These are phyloP conservation scores for Myrmecophaga tridactyla DNA, from an alignment of 2,113 vertebrate genomes.

Conservation along the genomic window DNA sequence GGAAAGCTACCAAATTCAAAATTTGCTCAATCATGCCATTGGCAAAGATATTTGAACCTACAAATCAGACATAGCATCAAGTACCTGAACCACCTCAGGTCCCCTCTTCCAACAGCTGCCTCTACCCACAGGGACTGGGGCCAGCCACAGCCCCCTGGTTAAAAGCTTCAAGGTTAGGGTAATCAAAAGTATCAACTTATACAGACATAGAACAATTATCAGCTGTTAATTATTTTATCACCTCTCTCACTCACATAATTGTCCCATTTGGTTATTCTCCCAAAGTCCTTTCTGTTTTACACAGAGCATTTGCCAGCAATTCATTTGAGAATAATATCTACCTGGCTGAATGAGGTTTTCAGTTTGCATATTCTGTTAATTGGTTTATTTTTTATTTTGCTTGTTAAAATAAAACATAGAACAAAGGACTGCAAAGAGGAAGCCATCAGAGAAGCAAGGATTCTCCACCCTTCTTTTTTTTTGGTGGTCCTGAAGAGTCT, in stretches of 20 bases:
- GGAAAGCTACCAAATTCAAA: background rate
- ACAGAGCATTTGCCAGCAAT: background rate
- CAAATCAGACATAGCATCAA: no score
- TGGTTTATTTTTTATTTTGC: background rate
- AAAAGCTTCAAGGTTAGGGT: background rate
- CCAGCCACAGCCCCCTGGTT: background rate
- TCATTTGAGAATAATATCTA: background rate
- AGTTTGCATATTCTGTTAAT: background rate
- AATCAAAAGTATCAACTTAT: background rate
- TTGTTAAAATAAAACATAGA: background rate
- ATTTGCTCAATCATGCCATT: background rate
- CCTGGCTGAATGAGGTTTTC: background rate
- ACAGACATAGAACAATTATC: background rate
- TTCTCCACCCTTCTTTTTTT: background rate
- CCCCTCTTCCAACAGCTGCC: background rate
- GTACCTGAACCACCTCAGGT: background rate
- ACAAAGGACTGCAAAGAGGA: background rate
- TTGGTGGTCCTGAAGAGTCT: background rate
- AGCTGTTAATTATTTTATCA: background rate
- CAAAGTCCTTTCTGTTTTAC: background rate
- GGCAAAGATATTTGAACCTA: background rate
- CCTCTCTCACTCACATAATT: background rate
- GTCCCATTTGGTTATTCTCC: background rate
- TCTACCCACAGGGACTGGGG: background rate
- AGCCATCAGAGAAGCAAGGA: background rate